Evolutionary conservation across 2,113 vertebrate species (phyloP).

Genomic region (Picathartes gymnocephalus): DNA sequence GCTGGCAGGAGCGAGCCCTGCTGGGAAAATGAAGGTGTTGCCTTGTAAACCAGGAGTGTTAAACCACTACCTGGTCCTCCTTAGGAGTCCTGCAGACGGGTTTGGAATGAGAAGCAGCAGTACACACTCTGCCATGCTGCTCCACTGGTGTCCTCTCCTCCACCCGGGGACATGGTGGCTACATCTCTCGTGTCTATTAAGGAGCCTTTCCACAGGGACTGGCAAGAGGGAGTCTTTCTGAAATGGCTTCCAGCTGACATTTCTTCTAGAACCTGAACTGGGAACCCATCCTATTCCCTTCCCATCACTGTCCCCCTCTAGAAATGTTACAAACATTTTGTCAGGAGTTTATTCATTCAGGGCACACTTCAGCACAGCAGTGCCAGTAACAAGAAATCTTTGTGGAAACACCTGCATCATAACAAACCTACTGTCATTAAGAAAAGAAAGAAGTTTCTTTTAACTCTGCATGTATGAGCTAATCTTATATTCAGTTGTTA

Average conservation of each 20-base stretch:
- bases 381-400: not conserved
- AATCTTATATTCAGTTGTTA: not conserved
- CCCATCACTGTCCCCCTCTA: not conserved
- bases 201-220: not conserved
- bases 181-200: not conserved
- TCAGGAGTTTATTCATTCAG: not conserved
- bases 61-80: not conserved
- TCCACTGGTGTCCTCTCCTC: not conserved
- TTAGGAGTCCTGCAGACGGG: not conserved
- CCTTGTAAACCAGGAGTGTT: not conserved
- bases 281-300: not conserved
- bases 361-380: not conserved
- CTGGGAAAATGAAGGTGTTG: not conserved
- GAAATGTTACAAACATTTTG: not conserved
- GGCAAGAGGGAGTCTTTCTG: not conserved
- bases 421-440: constrained; percentile 11
- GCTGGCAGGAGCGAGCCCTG: not conserved
- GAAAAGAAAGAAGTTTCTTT: constrained; percentile 41
- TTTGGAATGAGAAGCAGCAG: not conserved
- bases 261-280: not conserved
- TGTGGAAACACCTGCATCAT: constrained; percentile 30
- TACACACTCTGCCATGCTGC: fast-evolving
- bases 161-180: not conserved
- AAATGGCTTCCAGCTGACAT: not conserved
- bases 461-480: not conserved